Conservation (phyloP, 1,140 invertebrate species). For the Periplaneta americana region DNA sequence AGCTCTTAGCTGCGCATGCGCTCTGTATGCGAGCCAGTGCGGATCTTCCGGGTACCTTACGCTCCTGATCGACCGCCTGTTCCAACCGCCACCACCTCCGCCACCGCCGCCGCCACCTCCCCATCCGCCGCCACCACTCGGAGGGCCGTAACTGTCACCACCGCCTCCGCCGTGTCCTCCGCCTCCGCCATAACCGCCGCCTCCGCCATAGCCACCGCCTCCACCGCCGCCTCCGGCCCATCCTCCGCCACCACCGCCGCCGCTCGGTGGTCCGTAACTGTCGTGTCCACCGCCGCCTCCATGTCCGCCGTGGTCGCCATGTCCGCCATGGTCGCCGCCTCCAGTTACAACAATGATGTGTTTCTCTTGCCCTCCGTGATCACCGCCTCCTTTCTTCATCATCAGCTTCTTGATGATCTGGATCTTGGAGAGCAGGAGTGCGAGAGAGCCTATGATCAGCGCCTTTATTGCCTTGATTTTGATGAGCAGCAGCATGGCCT, state of each 20-base stretch:
- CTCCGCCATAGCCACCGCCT: conserved; percentile 3
- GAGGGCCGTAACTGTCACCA: background rate
- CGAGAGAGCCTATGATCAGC: conserved; percentile 23
- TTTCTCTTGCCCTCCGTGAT: conserved; percentile 13
- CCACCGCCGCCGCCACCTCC: background rate
- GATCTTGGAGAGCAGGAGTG: conserved; percentile 27
- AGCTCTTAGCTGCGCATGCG: background rate
- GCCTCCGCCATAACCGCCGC: conserved; percentile 12
- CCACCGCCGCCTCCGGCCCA: background rate
- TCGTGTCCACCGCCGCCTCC: conserved; percentile 12
- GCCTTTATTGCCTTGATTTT: conserved; percentile 29
- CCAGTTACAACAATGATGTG: background rate
- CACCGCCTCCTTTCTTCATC: conserved; percentile 1
- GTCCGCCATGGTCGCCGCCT: conserved; percentile 6
- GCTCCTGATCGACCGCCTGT: background rate
- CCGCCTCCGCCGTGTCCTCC: background rate
- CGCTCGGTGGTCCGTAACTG: background rate
- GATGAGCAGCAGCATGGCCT: conserved; percentile 24
- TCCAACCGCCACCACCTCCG: background rate
- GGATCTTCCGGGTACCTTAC: background rate
- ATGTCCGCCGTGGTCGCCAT: conserved; percentile 10
- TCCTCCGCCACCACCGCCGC: conserved; percentile 1
- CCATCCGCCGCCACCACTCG: background rate
- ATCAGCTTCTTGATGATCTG: conserved; percentile 27
- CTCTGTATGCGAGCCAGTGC: background rate